These are phyloP conservation scores for Psittacula echo DNA, from an alignment of 2,797 vertebrate species.

Conservation along the genomic window DNA sequence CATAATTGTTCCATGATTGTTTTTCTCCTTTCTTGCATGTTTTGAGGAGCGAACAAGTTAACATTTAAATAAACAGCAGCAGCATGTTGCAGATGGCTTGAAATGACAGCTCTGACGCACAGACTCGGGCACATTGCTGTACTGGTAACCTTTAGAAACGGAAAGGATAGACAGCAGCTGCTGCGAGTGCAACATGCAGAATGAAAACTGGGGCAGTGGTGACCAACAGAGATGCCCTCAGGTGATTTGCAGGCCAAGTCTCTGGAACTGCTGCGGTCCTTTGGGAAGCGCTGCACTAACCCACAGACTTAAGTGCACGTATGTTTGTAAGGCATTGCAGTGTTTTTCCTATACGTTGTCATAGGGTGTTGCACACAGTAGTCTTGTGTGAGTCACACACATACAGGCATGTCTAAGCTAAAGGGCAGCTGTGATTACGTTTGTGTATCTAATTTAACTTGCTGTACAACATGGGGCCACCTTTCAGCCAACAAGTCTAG, in stretches of 20 bases:
- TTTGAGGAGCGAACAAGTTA: constrained; percentile 37
- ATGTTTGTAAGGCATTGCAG: accelerated
- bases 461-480: not conserved
- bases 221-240: not conserved
- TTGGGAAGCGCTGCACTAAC: accelerated
- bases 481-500: not conserved
- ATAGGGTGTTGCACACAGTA: not conserved
- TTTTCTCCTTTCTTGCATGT: not conserved
- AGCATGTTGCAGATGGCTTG: constrained; percentile 62
- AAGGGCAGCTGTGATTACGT: not conserved
- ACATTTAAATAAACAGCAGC: constrained; percentile 25
- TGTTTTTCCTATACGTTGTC: accelerated
- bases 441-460: not conserved
- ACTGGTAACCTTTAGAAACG: constrained; percentile 37
- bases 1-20: not conserved
- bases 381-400: not conserved
- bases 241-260: not conserved
- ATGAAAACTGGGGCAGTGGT: not conserved
- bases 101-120: constrained; percentile 68
- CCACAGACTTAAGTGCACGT: accelerated
- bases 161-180: constrained; percentile 39
- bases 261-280: accelerated
- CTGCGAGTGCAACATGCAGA: not conserved
- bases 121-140: not conserved
- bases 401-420: not conserved